A percentile compares a stretch with the other conserved stretches of the same genome.
Conservation (phyloP, 1,140 invertebrate species). For the Papilio helenus region DNA sequence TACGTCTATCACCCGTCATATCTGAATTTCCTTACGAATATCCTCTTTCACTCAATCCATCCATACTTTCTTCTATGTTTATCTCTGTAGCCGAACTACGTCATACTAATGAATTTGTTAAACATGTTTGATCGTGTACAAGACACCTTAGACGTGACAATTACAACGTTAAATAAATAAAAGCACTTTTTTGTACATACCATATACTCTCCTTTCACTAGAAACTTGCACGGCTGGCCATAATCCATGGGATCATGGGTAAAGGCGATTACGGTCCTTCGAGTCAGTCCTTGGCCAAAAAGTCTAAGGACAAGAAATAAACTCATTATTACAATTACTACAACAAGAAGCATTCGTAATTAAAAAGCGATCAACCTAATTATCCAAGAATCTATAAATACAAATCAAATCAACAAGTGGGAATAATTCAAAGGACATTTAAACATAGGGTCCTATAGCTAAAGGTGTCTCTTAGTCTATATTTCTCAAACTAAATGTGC, state of each 20-base stretch:
- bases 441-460: too few species aligned
- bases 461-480: too few species aligned
- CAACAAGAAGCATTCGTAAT: neutral
- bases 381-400: too few species aligned
- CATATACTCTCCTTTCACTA: slow-evolving; percentile 78
- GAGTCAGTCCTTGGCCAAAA: slow-evolving; percentile 88
- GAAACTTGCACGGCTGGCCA: slow-evolving; percentile 83
- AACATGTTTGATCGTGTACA: neutral
- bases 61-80: too few species aligned
- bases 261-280: slow-evolving; percentile 88
- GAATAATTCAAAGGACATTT: neutral
- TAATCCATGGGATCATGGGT: slow-evolving; percentile 83
- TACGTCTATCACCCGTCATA: too few species aligned
- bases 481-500: too few species aligned
- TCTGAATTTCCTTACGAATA: too few species aligned
- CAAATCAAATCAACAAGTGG: neutral
- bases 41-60: too few species aligned
- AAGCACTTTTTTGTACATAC: slow-evolving; percentile 49
- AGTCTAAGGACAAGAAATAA: slow-evolving; percentile 77
- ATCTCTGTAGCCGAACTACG: too few species aligned
- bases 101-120: too few species aligned
- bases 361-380: too few species aligned
- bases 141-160: neutral
- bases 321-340: neutral
- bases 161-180: too few species aligned